Conservation (phyloP, 1,140 invertebrate genomes). For the Brachionus manjavacas region DNA sequence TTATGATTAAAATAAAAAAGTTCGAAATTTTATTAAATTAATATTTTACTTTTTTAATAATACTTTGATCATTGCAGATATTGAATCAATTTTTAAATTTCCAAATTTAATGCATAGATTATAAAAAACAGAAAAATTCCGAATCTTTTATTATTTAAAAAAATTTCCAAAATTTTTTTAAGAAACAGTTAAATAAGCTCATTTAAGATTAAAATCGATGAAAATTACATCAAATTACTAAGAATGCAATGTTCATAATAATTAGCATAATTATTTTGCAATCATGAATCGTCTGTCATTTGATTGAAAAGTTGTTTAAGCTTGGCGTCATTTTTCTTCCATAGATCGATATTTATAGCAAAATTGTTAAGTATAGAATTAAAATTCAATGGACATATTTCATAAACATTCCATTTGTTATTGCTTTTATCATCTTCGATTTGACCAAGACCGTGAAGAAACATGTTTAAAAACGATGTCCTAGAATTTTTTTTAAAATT, state of each 20-base stretch:
- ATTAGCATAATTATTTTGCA: not conserved
- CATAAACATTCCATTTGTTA: not conserved
- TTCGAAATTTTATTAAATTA: not conserved
- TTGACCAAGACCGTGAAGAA: not conserved
- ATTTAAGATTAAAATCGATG: not conserved
- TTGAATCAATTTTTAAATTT: too few relatives aligned
- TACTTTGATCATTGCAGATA: too few relatives aligned
- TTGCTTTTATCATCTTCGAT: not conserved
- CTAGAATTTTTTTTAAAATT: too few relatives aligned
- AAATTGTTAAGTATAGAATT: not conserved
- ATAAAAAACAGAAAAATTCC: not conserved
- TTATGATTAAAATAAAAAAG: not conserved
- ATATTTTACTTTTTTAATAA: too few relatives aligned
- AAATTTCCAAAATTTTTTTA: not conserved
- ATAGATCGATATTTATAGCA: not conserved
- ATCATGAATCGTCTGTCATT: not conserved
- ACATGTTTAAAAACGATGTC: slow-evolving; percentile 18
- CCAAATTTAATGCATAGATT: not conserved
- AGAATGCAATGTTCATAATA: not conserved
- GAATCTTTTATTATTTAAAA: not conserved
- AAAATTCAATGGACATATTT: not conserved
- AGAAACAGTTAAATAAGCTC: not conserved
- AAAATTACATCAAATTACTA: not conserved
- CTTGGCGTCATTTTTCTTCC: not conserved
- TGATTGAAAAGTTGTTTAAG: not conserved